Evolutionary conservation across 2,888 invertebrate genomes (phyloP), one percentile per base, ranked within the genome.

Genomic region (Sphaeridia pumilis): DNA sequence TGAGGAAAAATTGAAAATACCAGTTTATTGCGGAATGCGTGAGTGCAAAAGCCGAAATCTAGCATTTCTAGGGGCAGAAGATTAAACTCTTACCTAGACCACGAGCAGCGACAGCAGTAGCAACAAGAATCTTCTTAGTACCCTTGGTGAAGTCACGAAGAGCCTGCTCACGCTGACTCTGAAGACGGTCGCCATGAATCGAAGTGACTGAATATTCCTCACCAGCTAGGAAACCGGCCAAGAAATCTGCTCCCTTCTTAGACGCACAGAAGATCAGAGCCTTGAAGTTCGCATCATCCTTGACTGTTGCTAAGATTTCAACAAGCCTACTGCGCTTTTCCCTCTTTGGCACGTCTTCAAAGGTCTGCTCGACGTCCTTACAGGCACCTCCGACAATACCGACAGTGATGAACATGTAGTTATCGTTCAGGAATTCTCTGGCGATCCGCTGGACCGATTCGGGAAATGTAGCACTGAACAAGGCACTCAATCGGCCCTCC

Each of bases 311-410:
- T 12, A 89, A 70, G 12, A 88, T 72, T 56, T 82, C 80, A 55
- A 81, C 74, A 0, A 95, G 73, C 65, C 82, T 83, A 0, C 77
- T 74, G 56, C 83, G 78, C 66, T 93, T 94, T 43, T 83, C 80
- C 36, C 78, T 79, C 58, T 81, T 80, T 1, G 76, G 71, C 0
- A 85, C 82, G 67, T 84, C 75, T 43, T 77, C 73, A 65, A 89
- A 80, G 1, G 74, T 75, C 69, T 97, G 97, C 51, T 83, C 79
- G 0, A 97, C 92, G 70, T 97, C 94, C 0, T 81, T 70, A 66
- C 89, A 92, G 5, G 95, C 95, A 1, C 90, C 87, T 1, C 97
- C 97, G 0, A 97, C 83, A 10, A 87, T 81, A 41, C 95, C 97
- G 20, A 95, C 84, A 0, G 87, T 79, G 5, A 94, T 76, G 68